Evolutionary conservation across 1,140 invertebrate genomes (phyloP), one percentile per base, ranked within the genome.

Genomic region (Leguminivora glycinivorella): DNA sequence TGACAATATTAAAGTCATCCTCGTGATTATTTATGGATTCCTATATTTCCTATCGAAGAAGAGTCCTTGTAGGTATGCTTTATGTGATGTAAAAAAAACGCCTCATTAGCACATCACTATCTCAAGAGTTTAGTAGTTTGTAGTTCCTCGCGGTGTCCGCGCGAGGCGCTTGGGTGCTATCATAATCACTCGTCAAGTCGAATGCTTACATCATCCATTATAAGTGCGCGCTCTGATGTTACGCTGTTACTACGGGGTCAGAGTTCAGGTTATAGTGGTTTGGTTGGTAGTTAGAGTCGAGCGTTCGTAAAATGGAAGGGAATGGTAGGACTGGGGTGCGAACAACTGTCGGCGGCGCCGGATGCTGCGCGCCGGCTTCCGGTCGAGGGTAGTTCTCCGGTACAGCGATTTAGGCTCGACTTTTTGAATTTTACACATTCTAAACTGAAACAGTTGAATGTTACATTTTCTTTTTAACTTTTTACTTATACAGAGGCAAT

Each of bases 341-440:
- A 84, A 83, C 84, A 83, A 82, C 83, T 82, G 84, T 82, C 74
- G 69, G 31, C 63, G 72, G 72, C 82, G 74, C 70, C 83, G 88
- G 88, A 90, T 85, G 78, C 79, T 80, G 81, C 84, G 83, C 84
- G 85, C 76, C 83, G 79, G 77, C 80, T 83, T 89, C 88, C 88
- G 87, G 78, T 75, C 82, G 73, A 75, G 60, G 72, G 81, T 81
- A 80, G 81, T 83, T 81, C 81, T 85, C 40, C n/a, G n/a, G 40
- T 85, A 83, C 77, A 75, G 73, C 76, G 76, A 77, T 43, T 56
- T 40, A 58, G 63, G 80, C 82, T 83, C 75, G 67, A 73, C 67
- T 75, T 77, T 81, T 79, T 69, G 72, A 60, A 70, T 66, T 58
- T 67, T 56, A 31, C 26, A 24, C 5, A 14, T 31, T 40, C 12